Evolutionary conservation across 2,113 vertebrate species (phyloP).

Genomic region (Trogon surrucura): DNA sequence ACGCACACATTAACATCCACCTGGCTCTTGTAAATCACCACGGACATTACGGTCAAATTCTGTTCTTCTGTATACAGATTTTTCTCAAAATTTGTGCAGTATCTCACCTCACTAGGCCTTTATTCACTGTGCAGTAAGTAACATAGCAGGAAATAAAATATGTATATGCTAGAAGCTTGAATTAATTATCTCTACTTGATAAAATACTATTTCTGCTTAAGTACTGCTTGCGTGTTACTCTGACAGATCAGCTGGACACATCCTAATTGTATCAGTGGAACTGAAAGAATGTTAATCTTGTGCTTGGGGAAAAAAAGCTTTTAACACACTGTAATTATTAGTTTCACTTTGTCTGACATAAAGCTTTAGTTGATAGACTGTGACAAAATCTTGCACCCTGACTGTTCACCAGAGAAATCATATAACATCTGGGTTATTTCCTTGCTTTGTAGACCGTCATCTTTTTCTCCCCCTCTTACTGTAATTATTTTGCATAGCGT

Average conservation of each 20-base stretch:
- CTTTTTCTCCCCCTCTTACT: neutral
- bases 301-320: neutral
- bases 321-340: neutral
- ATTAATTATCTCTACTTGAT: neutral
- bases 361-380: neutral
- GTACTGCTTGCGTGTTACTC: neutral
- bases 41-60: neutral
- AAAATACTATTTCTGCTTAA: neutral
- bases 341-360: neutral
- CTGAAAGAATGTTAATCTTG: neutral
- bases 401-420: neutral
- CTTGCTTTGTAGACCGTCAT: neutral
- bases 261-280: neutral
- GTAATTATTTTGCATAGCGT: neutral
- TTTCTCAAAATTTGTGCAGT: neutral
- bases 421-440: neutral
- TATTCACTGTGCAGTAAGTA: neutral
- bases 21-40: neutral
- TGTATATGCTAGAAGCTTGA: neutral
- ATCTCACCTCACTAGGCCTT: neutral
- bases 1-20: neutral
- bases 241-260: neutral
- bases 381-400: neutral
- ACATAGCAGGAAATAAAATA: neutral
- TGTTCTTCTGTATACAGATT: neutral